These are phyloP conservation scores for Orthosia gracilis DNA, from an alignment of 2,888 invertebrate genomes.

Conservation along the genomic window DNA sequence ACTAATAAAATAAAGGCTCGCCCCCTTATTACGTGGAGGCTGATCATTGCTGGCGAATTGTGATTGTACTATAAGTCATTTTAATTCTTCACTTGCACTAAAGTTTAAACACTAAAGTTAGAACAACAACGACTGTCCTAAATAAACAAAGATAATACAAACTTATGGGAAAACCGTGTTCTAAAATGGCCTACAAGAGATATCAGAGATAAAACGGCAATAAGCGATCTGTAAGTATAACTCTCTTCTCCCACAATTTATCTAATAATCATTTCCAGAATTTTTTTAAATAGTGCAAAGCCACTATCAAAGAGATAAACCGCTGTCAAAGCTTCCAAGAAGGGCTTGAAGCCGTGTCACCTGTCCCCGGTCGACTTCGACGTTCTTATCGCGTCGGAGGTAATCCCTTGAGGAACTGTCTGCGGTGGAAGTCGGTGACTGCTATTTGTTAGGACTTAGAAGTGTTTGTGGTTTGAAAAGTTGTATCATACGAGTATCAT, in stretches of 20 bases:
- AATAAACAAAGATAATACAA: neutral
- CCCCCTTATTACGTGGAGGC: neutral
- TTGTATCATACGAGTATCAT: neutral
- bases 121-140: neutral
- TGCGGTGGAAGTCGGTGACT: neutral
- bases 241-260: neutral
- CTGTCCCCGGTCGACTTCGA: constrained; percentile 44
- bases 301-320: constrained; percentile 33
- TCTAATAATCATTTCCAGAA: constrained; percentile 14
- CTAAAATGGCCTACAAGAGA: neutral
- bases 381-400: constrained; percentile 38
- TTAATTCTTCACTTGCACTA: neutral
- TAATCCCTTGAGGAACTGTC: constrained; percentile 56
- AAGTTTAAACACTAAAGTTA: neutral
- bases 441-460: neutral
- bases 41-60: neutral
- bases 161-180: neutral
- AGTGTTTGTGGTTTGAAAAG: neutral
- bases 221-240: neutral
- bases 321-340: constrained; percentile 30
- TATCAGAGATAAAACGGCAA: neutral
- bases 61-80: neutral
- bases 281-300: constrained; percentile 12
- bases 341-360: constrained; percentile 24
- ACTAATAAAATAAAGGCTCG: neutral